phyloP scores from a whole-genome alignment of 2,113 vertebrate species.

The Hoplias malabaricus region DNA sequence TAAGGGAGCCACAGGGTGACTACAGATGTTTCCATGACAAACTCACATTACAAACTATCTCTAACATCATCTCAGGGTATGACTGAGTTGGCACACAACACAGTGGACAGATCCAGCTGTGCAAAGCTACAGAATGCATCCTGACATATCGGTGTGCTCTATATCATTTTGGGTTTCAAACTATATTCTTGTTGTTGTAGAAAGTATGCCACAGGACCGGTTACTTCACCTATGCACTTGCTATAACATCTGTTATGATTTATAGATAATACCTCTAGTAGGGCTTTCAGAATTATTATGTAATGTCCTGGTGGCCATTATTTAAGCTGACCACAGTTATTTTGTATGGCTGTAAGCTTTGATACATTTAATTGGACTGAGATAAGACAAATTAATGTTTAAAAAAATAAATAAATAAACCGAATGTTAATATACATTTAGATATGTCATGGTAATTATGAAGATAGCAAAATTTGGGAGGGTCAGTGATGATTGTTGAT shows the following conservation, averaged over 20 bases:
- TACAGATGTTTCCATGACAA: constrained; percentile 37
- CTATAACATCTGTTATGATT: background rate
- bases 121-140: background rate
- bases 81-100: background rate
- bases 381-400: no score
- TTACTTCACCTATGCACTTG: background rate
- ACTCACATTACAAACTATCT: background rate
- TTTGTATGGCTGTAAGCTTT: no score
- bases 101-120: background rate
- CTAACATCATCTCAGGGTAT: background rate
- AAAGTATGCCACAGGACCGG: background rate
- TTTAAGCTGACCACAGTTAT: no score
- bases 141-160: background rate
- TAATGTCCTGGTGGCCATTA: no score
- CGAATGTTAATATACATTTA: no score
- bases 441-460: no score
- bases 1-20: constrained; percentile 19
- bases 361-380: no score
- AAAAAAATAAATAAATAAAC: no score
- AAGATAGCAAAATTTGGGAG: no score
- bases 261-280: no score
- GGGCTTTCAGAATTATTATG: no score
- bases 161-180: background rate
- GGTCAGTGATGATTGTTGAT: no score
- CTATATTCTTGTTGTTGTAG: background rate